Base-by-base conservation (phyloP, 1,140 invertebrate species). In the Heterodera carotae region DNA sequence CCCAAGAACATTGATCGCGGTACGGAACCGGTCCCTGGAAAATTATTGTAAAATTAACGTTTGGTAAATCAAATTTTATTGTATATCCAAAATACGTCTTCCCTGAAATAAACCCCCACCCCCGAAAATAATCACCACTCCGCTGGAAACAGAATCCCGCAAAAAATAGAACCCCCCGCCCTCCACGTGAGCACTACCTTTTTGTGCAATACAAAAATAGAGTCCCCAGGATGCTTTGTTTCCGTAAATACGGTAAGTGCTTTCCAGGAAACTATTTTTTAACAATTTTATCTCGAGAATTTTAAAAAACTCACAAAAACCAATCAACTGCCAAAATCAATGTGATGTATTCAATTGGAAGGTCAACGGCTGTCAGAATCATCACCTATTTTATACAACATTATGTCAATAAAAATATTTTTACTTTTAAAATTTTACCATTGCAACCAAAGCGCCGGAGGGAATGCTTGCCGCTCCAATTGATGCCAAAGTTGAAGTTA, bases 381-480 rank as follows among this genome's bases (percentile, higher is more conserved):
- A 98, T 96, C 3, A 66, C 62, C 62, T 66, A 43, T 1, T 12
- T 43, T 43, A 43, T 43, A 8, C 6, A 8, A 8, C 6, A 2
- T 43, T 43, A 43, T 8, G 6, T 43, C 39, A 43, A 43, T 8
- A 43, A 43, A 43, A 29, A 2, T 0, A 4, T 29, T 66, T 31
- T 31, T 62, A 62, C 22, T 31, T n/a, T n/a, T n/a, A n/a, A n/a
- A n/a, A 8, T 25, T 34, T 34, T 34, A 97, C 93, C 94, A 97
- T 96, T 68, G 95, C 97, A n/a, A 97, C 94, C 66, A 95, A 89
- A 1, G 94, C 94, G 33, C 95, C 94, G 31, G 39, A 36, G 1
- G 96, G 96, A 81, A 97, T 95, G 36, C 95, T 94, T 8, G 96
- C 95, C 15, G 95, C 94, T 73, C 96, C 96, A 85, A 98, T 96